phyloP scores from a whole-genome alignment of 2,113 vertebrate genomes.

The Paradoxurus hermaphroditus region DNA sequence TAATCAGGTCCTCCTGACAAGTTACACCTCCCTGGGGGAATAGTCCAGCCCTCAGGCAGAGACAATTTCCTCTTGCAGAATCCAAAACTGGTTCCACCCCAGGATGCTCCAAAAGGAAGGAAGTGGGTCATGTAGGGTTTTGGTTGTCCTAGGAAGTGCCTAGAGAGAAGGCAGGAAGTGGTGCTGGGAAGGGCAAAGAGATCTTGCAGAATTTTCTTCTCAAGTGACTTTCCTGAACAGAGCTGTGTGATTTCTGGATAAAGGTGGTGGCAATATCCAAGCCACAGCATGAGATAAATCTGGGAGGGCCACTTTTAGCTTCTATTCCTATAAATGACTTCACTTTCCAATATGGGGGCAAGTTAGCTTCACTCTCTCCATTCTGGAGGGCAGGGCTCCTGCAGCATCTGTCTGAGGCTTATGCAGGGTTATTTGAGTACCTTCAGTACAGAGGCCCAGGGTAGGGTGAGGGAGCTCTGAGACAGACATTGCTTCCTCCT shows the following conservation, averaged over 20 bases:
- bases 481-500: neutral
- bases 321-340: neutral
- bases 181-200: neutral
- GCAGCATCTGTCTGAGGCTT: neutral
- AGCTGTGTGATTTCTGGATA: neutral
- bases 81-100: neutral
- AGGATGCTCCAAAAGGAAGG: neutral
- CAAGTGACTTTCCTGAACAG: neutral
- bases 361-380: neutral
- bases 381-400: neutral
- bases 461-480: neutral
- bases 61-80: fast-evolving
- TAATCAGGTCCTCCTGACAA: neutral
- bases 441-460: neutral
- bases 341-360: neutral
- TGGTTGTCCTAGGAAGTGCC: neutral
- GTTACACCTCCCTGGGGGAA: neutral
- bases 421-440: neutral
- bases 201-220: neutral
- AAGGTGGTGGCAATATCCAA: neutral
- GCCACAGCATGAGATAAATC: fast-evolving
- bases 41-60: neutral
- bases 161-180: neutral
- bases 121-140: neutral
- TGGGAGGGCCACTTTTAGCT: neutral